phyloP scores from a whole-genome alignment of 92 coral and sea anemone genomes.

The Porites evermanni region DNA sequence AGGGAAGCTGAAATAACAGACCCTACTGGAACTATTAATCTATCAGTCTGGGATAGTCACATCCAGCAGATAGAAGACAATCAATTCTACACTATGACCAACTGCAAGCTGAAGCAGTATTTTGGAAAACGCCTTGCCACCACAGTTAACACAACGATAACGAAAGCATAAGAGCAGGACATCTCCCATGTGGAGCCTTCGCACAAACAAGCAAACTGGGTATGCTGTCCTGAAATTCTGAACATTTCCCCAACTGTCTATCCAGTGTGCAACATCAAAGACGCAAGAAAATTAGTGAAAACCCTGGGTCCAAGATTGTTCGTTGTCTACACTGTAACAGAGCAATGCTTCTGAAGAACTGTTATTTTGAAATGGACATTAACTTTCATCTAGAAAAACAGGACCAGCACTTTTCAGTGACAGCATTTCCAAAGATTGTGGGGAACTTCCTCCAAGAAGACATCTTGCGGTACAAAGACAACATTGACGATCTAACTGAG shows the following conservation, averaged over 20 bases:
- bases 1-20: not conserved
- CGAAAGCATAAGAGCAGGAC: not conserved
- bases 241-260: not conserved
- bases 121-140: slow-evolving; percentile 10
- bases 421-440: no score
- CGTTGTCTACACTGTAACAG: slow-evolving; percentile 40
- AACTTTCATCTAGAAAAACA: not conserved
- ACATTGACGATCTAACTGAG: no score
- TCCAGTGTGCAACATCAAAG: slow-evolving; percentile 37
- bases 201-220: not conserved
- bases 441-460: no score
- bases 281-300: slow-evolving; percentile 32
- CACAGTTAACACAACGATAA: not conserved
- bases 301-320: slow-evolving; percentile 38
- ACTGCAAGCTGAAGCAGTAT: slow-evolving; percentile 10
- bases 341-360: slow-evolving; percentile 15
- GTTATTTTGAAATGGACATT: no score
- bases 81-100: slow-evolving; percentile 47
- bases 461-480: no score
- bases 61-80: slow-evolving; percentile 42
- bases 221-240: slow-evolving; percentile 22
- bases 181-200: no score
- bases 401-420: no score
- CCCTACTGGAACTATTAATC: slow-evolving; percentile 55
- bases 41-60: slow-evolving; percentile 53